A percentile compares a stretch with the other conserved stretches of the same genome.
Conservation (phyloP, 2,888 invertebrate species). For the Synergus umbraculus region DNA sequence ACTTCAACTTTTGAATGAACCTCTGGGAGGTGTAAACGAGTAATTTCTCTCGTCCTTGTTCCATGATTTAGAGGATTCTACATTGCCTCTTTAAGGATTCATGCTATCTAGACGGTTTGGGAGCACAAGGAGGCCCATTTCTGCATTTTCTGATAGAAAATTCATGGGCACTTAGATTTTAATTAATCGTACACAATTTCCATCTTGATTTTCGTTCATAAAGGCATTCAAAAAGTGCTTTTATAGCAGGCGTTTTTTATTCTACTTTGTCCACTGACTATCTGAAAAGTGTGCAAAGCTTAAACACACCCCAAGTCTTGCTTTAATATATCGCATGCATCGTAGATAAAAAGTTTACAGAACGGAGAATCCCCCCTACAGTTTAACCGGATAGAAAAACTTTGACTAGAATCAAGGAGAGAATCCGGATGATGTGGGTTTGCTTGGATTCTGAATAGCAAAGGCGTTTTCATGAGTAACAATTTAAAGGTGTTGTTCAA, state of each 20-base stretch:
- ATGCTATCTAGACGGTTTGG: neutral
- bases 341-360: constrained; percentile 30
- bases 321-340: constrained; percentile 25
- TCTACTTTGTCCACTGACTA: neutral
- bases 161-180: constrained; percentile 29
- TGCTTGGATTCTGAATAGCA: neutral
- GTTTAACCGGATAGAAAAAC: constrained; percentile 25
- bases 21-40: constrained; percentile 6
- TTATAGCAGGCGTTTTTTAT: neutral
- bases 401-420: neutral
- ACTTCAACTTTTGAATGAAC: neutral
- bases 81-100: constrained; percentile 18
- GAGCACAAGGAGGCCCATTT: neutral
- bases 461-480: constrained; percentile 20
- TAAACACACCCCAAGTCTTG: constrained; percentile 24
- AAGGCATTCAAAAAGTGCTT: neutral
- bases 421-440: constrained; percentile 21
- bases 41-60: constrained; percentile 16
- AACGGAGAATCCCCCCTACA: constrained; percentile 15
- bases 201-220: neutral
- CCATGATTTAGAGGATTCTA: constrained; percentile 6
- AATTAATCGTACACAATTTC: constrained; percentile 35
- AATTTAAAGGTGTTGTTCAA: constrained; percentile 19
- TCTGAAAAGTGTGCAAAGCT: neutral
- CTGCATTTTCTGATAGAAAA: constrained; percentile 7